Percentiles rank a stretch among this genome's conserved stretches.
phyloP scores from a whole-genome alignment of 2,797 vertebrate genomes.

The Cyprinella venusta region DNA sequence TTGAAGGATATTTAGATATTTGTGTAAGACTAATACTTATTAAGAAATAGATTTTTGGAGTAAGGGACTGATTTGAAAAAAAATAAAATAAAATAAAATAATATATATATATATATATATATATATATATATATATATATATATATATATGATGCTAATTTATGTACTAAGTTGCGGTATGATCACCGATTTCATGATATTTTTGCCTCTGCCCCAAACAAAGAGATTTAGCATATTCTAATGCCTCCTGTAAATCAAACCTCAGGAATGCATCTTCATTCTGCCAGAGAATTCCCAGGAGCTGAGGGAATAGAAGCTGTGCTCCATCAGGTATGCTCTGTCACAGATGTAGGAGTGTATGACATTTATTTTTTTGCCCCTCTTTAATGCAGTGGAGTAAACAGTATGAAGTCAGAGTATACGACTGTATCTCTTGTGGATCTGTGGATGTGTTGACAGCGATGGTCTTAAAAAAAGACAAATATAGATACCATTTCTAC shows the following conservation, averaged over 20 bases:
- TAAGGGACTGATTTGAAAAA: too few relatives aligned
- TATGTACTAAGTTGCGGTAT: neutral
- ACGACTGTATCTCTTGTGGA: slow-evolving; percentile 43
- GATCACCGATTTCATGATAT: neutral
- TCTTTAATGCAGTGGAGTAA: slow-evolving; percentile 41
- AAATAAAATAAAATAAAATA: too few relatives aligned
- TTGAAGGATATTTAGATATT: neutral
- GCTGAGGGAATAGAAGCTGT: neutral
- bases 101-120: too few relatives aligned
- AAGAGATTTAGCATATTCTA: neutral
- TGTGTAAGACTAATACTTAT: neutral
- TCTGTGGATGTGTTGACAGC: slow-evolving; percentile 36
- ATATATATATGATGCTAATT: neutral
- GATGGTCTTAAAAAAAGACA: slow-evolving; percentile 21
- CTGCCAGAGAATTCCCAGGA: slow-evolving; percentile 25
- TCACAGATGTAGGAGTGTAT: slow-evolving; percentile 41
- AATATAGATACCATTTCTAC: slow-evolving; percentile 39
- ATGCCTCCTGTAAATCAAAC: slow-evolving; percentile 21
- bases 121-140: too few relatives aligned
- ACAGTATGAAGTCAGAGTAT: slow-evolving; percentile 39
- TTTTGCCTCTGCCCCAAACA: neutral
- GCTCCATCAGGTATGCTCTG: slow-evolving; percentile 21
- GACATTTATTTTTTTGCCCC: slow-evolving; percentile 45
- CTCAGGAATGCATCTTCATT: slow-evolving; percentile 9
- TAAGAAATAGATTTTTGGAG: neutral